A percentile compares a stretch with the other conserved stretches of the same genome.
Evolutionary conservation across 2,888 invertebrate genomes (phyloP).

Genomic region (Monochamus alternatus): DNA sequence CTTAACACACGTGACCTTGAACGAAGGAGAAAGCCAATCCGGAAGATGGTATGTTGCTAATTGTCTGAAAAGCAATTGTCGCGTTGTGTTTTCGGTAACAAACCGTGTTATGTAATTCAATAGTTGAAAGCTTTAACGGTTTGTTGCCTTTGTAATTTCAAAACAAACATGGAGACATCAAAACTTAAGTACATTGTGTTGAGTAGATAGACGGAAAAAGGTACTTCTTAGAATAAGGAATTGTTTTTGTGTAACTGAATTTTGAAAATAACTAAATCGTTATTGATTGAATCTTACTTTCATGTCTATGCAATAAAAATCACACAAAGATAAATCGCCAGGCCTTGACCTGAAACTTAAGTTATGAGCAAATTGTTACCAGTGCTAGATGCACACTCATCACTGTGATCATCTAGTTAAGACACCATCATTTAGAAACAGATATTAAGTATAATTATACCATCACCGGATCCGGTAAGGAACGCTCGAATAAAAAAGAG

Average conservation of each 20-base stretch:
- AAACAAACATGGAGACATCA: too few relatives aligned
- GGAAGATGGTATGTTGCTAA: neutral
- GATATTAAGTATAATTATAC: neutral
- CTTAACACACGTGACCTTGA: constrained; percentile 18
- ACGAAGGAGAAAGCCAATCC: constrained; percentile 14
- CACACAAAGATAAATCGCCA: neutral
- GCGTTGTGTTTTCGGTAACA: neutral
- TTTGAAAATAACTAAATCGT: too few relatives aligned
- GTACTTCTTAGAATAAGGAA: too few relatives aligned
- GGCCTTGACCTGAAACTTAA: neutral
- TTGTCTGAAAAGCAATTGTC: constrained; percentile 4
- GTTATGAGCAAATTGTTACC: neutral
- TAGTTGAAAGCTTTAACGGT: neutral
- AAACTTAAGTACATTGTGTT: too few relatives aligned
- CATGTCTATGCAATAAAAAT: neutral
- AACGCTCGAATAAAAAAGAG: too few relatives aligned
- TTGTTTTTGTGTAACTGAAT: too few relatives aligned
- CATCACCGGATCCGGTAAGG: neutral
- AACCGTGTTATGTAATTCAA: neutral
- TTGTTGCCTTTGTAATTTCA: too few relatives aligned
- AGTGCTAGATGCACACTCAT: neutral
- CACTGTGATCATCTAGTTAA: neutral
- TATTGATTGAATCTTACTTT: too few relatives aligned
- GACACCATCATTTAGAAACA: neutral
- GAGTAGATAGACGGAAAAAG: too few relatives aligned